Evolutionary conservation across 2,113 vertebrate species (phyloP).

Genomic region (Himantopus leucocephalus): DNA sequence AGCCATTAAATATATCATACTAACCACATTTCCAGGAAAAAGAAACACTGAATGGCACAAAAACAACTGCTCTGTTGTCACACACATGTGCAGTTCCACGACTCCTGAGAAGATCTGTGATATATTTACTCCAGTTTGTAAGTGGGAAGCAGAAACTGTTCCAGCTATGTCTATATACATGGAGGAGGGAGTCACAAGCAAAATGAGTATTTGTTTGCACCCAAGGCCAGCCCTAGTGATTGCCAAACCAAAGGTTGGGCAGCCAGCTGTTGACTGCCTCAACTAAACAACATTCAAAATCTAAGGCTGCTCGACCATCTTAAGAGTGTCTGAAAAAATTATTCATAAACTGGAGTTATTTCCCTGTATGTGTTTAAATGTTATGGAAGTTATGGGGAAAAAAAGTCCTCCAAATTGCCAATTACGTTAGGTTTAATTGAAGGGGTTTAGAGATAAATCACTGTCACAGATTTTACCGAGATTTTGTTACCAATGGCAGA

Average conservation of each 20-base stretch:
- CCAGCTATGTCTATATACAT: neutral
- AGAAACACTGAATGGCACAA: neutral
- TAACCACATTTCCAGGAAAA: neutral
- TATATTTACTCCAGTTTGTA: neutral
- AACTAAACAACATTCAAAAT: neutral
- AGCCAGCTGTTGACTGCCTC: neutral
- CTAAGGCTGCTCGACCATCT: neutral
- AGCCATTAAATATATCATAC: neutral
- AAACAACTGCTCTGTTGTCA: neutral
- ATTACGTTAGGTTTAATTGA: neutral
- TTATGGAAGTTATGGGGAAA: rapidly evolving
- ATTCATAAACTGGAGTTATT: neutral
- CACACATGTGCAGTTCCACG: neutral
- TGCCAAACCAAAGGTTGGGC: neutral
- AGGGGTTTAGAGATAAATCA: neutral
- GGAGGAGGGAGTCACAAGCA: neutral
- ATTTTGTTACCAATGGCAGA: neutral
- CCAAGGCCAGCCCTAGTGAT: neutral
- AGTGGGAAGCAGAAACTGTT: neutral
- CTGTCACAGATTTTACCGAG: neutral
- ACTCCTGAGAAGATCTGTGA: neutral
- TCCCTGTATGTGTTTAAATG: neutral
- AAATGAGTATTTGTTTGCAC: neutral
- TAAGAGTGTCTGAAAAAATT: neutral
- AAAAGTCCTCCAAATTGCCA: neutral